Evolutionary conservation across 1,140 invertebrate genomes (phyloP), one percentile per base, ranked within the genome.

Genomic region (Zaprionus kolodkinae): DNA sequence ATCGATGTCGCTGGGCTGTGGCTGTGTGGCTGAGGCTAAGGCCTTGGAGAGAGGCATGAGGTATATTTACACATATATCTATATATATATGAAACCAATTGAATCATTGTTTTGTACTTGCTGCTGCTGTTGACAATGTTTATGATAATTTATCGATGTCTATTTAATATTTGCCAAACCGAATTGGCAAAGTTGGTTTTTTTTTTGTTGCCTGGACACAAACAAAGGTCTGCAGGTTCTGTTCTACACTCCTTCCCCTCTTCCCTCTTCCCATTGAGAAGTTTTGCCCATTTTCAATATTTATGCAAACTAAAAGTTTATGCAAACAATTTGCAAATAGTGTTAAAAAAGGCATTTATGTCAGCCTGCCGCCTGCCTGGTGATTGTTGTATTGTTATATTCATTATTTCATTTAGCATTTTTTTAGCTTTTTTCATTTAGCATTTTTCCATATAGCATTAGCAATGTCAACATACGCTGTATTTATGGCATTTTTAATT

Each of bases 401-500:
- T 40, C 38, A 10, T 25, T 33, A 15, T 57, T 2, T 21, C 17
- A 15, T 43, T 45, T 45, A 30, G n/a, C n/a, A 15, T 45, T 27
- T 50, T 17, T 60, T 61, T 55, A 30, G 27, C 57, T 48, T 62
- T 56, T 54, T 50, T 12, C 54, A 43, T 52, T 61, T n/a, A 43
- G 40, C 40, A n/a, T 43, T 27, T 33, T 38, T 60, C 17, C 43
- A 63, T 77, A 83, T 67, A 74, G 52, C 65, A 68, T 83, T 70
- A 66, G 56, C 76, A 75, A 83, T 83, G 72, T 78, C 80, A 72
- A 77, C 56, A 59, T 66, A 15, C 69, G 61, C 38, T 25, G 76
- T 73, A 66, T 67, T 88, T 82, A 88, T 88, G 84, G 78, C 61
- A 88, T 84, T 88, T 78, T 81, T 88, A 88, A 88, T 88, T 81